Conservation (phyloP, 2,797 vertebrate species). For the Lindbergichthys nudifrons region DNA sequence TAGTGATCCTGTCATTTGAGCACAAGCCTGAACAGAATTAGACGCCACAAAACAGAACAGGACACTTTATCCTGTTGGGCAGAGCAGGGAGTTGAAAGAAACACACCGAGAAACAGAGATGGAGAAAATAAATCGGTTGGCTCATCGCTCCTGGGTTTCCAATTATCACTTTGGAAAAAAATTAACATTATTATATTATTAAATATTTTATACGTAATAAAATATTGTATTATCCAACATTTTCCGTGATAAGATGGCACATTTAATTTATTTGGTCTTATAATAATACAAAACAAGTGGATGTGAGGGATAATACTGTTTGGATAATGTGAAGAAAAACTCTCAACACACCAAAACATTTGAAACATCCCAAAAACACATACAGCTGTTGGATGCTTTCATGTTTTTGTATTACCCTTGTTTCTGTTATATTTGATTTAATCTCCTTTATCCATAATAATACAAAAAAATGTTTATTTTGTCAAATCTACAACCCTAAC, state of each 20-base stretch:
- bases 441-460: neutral
- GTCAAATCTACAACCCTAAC: neutral
- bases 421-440: neutral
- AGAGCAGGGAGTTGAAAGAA: constrained; percentile 21
- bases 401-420: neutral
- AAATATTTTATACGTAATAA: too few relatives aligned
- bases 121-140: neutral
- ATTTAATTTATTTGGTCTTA: too few relatives aligned
- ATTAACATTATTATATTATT: neutral
- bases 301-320: neutral
- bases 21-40: constrained; percentile 47
- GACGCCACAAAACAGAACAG: constrained; percentile 34
- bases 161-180: neutral
- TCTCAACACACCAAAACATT: neutral
- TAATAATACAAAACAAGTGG: neutral
- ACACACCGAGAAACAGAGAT: constrained; percentile 14
- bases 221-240: neutral
- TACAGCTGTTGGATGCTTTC: neutral
- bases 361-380: neutral
- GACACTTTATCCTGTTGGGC: constrained; percentile 60
- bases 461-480: too few relatives aligned
- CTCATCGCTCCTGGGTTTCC: neutral
- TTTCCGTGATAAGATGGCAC: neutral
- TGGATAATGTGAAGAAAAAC: neutral
- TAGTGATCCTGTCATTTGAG: constrained; percentile 63